Conservation (phyloP, 1,140 invertebrate species). For the Odontomachus brunneus region DNA sequence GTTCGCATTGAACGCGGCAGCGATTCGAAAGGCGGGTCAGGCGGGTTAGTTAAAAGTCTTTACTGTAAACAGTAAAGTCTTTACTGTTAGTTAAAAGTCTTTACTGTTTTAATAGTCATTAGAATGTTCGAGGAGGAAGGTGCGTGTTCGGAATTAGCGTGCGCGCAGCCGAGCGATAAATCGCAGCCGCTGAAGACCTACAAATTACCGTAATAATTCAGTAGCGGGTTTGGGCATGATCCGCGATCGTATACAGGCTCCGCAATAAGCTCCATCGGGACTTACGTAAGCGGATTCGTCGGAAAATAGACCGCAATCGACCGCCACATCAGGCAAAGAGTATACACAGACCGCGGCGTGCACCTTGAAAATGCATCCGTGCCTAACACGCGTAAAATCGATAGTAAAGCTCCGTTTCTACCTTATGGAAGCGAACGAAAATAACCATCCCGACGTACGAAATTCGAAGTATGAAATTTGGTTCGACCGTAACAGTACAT, state of each 20-base stretch:
- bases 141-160: background rate
- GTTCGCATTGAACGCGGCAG: too few relatives aligned
- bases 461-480: too few relatives aligned
- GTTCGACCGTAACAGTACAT: too few relatives aligned
- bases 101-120: too few relatives aligned
- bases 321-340: background rate
- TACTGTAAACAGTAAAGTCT: too few relatives aligned
- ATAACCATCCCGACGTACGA: too few relatives aligned
- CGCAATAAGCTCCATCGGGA: constrained; percentile 14
- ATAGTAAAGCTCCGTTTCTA: too few relatives aligned
- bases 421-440: too few relatives aligned
- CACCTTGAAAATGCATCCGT: background rate
- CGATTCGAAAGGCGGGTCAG: too few relatives aligned
- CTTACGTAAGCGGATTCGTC: constrained; percentile 37
- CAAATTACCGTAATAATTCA: constrained; percentile 24
- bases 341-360: background rate
- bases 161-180: background rate
- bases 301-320: constrained; percentile 36
- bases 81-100: too few relatives aligned
- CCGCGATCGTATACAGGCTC: background rate
- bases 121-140: too few relatives aligned
- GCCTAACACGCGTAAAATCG: background rate
- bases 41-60: too few relatives aligned
- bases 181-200: background rate
- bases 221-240: constrained; percentile 17